These are phyloP conservation scores for Neogobius melanostomus DNA, from an alignment of 2,113 vertebrate genomes.

Conservation along the genomic window DNA sequence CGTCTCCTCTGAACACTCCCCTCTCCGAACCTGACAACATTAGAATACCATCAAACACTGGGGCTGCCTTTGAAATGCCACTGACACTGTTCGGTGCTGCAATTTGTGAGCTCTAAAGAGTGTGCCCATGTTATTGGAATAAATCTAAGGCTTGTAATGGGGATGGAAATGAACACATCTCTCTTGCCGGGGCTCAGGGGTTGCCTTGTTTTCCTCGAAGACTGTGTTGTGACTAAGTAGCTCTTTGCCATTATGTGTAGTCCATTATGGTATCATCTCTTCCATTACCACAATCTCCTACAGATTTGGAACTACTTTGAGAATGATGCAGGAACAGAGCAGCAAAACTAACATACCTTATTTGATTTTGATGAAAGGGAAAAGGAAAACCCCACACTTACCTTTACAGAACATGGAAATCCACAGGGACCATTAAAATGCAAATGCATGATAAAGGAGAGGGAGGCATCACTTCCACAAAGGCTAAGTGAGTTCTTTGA, in stretches of 20 bases:
- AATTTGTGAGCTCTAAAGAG: slow-evolving; percentile 70
- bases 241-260: slow-evolving; percentile 16
- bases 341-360: too few species aligned
- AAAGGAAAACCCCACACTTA: not conserved
- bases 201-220: slow-evolving; percentile 53
- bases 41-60: slow-evolving; percentile 76
- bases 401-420: slow-evolving; percentile 35
- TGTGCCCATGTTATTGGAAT: slow-evolving; percentile 70
- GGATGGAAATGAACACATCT: slow-evolving; percentile 74
- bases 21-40: slow-evolving; percentile 64
- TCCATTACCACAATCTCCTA: not conserved
- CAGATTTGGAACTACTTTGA: not conserved
- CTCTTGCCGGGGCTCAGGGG: slow-evolving; percentile 65
- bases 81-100: slow-evolving; percentile 72
- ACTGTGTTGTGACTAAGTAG: slow-evolving; percentile 56
- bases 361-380: too few species aligned
- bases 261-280: slow-evolving; percentile 19
- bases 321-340: too few species aligned
- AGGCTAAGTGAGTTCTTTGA: slow-evolving; percentile 60
- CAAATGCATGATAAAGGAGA: slow-evolving; percentile 30
- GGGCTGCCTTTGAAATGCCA: slow-evolving; percentile 72
- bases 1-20: slow-evolving; percentile 53
- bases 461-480: slow-evolving; percentile 37
- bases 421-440: slow-evolving; percentile 44
- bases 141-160: slow-evolving; percentile 74